These are phyloP conservation scores for Microchrysa polita DNA, from an alignment of 2,888 invertebrate genomes.

Conservation along the genomic window DNA sequence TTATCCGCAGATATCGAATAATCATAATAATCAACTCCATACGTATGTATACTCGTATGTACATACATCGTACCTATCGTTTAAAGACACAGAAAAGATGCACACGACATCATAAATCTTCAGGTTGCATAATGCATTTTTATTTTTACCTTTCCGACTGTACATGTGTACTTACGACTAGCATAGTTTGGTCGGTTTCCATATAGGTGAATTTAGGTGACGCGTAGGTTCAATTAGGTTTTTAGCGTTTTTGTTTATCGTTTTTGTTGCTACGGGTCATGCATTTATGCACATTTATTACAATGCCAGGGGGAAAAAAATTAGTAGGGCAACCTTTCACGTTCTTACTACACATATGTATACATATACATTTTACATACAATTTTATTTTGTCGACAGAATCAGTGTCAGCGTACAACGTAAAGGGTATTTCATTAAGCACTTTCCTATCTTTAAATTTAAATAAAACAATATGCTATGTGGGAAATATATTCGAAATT, in stretches of 20 bases:
- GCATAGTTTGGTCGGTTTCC: no score
- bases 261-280: background rate
- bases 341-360: background rate
- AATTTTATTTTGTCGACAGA: no score
- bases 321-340: background rate
- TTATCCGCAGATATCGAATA: no score
- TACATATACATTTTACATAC: no score
- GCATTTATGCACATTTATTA: constrained; percentile 5
- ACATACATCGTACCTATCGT: background rate
- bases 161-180: background rate
- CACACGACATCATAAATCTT: constrained; percentile 21
- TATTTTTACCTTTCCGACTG: constrained; percentile 11
- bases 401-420: no score
- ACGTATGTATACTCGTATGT: no score
- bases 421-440: no score
- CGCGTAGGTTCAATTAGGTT: background rate
- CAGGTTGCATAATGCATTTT: constrained; percentile 26
- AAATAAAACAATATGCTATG: no score
- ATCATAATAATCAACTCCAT: no score
- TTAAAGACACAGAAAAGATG: constrained; percentile 16
- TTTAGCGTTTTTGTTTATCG: no score
- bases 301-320: background rate
- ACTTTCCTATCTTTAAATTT: no score
- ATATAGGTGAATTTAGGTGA: background rate
- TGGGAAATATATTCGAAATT: no score